Evolutionary conservation across 2,797 vertebrate species (phyloP).

Genomic region (Gambusia yucatana): DNA sequence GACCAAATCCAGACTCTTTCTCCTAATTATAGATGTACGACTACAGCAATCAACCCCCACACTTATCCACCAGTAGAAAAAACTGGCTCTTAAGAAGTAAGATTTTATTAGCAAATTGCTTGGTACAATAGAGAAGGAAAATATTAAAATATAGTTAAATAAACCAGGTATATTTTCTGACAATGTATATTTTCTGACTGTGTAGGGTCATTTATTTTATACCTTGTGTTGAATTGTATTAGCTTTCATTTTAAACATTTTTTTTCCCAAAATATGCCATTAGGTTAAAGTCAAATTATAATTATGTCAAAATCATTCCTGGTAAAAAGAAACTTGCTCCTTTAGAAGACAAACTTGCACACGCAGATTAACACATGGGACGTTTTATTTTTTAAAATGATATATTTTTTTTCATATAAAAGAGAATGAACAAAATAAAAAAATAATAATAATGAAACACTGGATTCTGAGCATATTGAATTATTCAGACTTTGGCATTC

Average conservation of each 20-base stretch:
- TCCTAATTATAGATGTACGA: neutral
- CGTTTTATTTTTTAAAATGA: neutral
- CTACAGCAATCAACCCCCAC: neutral
- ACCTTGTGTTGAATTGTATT: neutral
- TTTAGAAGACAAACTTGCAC: neutral
- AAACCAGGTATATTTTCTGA: neutral
- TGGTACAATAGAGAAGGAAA: neutral
- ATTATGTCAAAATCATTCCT: neutral
- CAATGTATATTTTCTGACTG: neutral
- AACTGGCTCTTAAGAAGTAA: neutral
- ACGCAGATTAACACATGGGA: neutral
- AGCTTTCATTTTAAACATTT: neutral
- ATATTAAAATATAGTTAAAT: neutral
- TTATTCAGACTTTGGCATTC: neutral
- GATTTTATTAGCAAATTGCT: neutral
- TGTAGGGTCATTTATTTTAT: neutral
- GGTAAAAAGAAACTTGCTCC: neutral
- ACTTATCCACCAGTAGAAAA: conserved; percentile 3
- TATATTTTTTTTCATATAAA: neutral
- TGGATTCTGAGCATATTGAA: neutral
- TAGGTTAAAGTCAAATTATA: neutral
- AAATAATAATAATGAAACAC: neutral
- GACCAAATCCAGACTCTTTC: neutral
- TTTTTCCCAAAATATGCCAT: neutral
- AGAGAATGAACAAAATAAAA: neutral